A percentile compares a stretch with the other conserved stretches of the same genome.
phyloP scores from a whole-genome alignment of 2,888 invertebrate genomes.

The Melinaea menophilus region DNA sequence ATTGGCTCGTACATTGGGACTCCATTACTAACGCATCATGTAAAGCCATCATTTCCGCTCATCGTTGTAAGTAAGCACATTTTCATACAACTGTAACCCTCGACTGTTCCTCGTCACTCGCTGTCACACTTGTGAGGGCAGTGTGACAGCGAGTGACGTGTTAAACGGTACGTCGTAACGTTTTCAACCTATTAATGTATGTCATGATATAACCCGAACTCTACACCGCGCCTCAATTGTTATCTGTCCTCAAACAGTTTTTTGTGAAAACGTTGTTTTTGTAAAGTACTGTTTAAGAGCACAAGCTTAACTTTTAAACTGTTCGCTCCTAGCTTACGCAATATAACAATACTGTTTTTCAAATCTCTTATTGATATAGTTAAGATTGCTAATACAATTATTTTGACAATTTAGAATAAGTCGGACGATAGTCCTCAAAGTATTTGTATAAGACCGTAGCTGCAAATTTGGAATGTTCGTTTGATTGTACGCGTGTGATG shows the following conservation, averaged over 20 bases:
- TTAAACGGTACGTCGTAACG: too few species aligned
- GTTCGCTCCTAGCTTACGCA: constrained; percentile 29
- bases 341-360: not conserved
- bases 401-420: too few species aligned
- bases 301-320: constrained; percentile 25
- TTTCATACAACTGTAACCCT: constrained; percentile 49
- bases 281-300: constrained; percentile 26
- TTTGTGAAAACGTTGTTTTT: constrained; percentile 26
- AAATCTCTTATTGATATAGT: too few species aligned
- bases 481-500: too few species aligned
- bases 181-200: not conserved
- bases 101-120: constrained; percentile 24
- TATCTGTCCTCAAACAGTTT: constrained; percentile 21
- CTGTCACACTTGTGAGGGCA: not conserved
- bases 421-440: too few species aligned
- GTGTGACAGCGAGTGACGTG: not conserved
- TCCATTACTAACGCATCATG: constrained; percentile 78
- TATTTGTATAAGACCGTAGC: too few species aligned
- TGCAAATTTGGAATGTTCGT: too few species aligned
- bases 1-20: constrained; percentile 76
- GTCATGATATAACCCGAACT: constrained; percentile 11
- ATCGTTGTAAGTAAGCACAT: constrained; percentile 75
- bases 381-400: too few species aligned
- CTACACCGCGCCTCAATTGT: constrained; percentile 9
- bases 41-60: constrained; percentile 70